Evolutionary conservation across 1,140 invertebrate species (phyloP).

Genomic region (Acromyrmex charruanus): DNA sequence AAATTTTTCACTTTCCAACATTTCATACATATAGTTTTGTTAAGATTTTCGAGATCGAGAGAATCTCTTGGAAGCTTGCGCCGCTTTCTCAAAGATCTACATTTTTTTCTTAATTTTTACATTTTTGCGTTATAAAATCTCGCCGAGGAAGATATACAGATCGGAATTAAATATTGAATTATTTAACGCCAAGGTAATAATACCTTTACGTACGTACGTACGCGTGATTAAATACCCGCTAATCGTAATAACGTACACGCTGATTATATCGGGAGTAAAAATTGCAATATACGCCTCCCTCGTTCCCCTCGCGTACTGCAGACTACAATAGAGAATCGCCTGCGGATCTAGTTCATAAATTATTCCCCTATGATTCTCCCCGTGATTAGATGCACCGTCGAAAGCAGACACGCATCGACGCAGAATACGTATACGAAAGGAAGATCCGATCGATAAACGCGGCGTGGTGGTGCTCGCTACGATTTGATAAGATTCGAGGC

Average conservation of each 20-base stretch:
- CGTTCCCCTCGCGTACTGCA: neutral
- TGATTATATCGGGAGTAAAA: neutral
- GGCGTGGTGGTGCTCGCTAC: neutral
- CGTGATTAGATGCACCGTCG: slow-evolving; percentile 31
- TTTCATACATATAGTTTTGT: neutral
- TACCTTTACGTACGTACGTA: neutral
- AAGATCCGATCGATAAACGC: slow-evolving; percentile 37
- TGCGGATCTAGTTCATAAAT: slow-evolving; percentile 55
- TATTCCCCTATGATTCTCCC: slow-evolving; percentile 38
- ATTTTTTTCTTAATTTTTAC: neutral
- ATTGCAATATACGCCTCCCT: slow-evolving; percentile 20
- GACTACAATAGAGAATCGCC: slow-evolving; percentile 27
- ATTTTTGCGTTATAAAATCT: neutral
- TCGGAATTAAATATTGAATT: slow-evolving; percentile 34
- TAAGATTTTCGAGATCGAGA: neutral
- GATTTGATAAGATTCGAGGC: slow-evolving; percentile 28
- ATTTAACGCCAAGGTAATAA: slow-evolving; percentile 5
- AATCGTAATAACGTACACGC: slow-evolving; percentile 14
- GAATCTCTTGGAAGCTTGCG: neutral
- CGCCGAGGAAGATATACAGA: neutral
- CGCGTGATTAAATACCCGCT: slow-evolving; percentile 10
- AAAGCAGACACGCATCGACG: slow-evolving; percentile 46
- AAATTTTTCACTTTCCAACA: neutral
- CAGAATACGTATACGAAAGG: slow-evolving; percentile 39
- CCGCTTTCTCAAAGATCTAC: neutral